Evolutionary conservation across 2,113 vertebrate genomes (phyloP), one percentile per base, ranked within the genome.

Genomic region (Australoheros scitulus): DNA sequence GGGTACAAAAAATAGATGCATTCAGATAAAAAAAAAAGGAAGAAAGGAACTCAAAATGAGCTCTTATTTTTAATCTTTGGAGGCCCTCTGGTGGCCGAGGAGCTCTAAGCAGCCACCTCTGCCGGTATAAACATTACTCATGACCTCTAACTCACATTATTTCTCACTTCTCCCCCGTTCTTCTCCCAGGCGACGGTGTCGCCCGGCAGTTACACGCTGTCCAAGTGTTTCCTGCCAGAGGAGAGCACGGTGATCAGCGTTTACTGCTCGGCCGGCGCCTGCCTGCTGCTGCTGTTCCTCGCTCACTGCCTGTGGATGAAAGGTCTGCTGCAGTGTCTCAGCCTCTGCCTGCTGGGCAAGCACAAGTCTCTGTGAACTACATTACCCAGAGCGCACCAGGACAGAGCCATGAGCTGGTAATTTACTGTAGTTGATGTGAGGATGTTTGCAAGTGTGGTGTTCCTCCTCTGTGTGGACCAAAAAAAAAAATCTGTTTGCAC

Each of bases 141-240:
- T 72, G 41, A 20, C 57, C 55, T 61, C 57, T 64, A 55, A 86
- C 56, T 6, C 11, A 2, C 10, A 2, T 2, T 72, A 14, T 10
- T 3, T 84, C 24, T 1, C 61, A 52, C 43, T 50, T 29, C 65
- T 29, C 36, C 6, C 18, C 36, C 7, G 6, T 18, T 89, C 87
- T 76, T 77, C 60, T 89, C 86, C 7, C 91, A 98, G 98, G 97
- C 96, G 43, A 96, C 96, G 29, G 82, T 99, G 87, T 97, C 97
- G 0, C 75, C 97, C 11, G 70, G 85, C 61, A 93, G 96, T 29
- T 96, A 96, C 60, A 84, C 95, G 43, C 96, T 98, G 74, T 95
- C 94, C 83, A 98, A 99, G 93, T 99, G 98, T 92, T 96, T 96
- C 94, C 96, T 99, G 82, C 98, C 98, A 0, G 85, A 89, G 8